A percentile compares a stretch with the other conserved stretches of the same genome.
Evolutionary conservation across 37 sponge, comb jelly and placozoan species (phyloP).

Genomic region (Beroe forskalii): DNA sequence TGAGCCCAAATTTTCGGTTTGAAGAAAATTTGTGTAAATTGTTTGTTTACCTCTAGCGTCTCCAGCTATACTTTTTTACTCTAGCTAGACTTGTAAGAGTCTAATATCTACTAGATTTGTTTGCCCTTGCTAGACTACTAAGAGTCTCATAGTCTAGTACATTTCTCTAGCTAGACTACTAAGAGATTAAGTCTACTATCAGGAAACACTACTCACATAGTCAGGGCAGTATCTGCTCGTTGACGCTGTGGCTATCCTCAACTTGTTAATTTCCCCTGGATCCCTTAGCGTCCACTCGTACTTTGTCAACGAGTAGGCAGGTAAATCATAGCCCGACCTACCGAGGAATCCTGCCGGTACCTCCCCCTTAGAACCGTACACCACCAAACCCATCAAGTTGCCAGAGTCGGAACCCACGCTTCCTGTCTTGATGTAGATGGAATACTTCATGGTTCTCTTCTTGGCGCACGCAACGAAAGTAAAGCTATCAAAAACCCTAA

Average conservation of each 20-base stretch:
- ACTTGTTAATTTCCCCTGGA: not conserved
- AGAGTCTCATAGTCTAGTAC: too few relatives aligned
- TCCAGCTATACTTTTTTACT: too few relatives aligned
- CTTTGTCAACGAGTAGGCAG: not conserved
- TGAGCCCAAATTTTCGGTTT: too few relatives aligned
- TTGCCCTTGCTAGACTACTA: too few relatives aligned
- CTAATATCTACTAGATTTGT: too few relatives aligned
- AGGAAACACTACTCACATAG: not conserved
- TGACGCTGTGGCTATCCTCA: not conserved
- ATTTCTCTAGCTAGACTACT: too few relatives aligned
- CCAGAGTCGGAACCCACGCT: not conserved
- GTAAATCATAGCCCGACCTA: not conserved
- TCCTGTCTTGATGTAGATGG: not conserved
- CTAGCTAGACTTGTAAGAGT: too few relatives aligned
- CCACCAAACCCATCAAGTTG: not conserved
- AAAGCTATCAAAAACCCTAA: too few relatives aligned
- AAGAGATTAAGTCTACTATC: too few relatives aligned
- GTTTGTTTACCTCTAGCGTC: too few relatives aligned
- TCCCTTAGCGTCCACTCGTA: not conserved
- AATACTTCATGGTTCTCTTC: not conserved
- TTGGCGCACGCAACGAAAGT: too few relatives aligned
- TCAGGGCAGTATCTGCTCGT: not conserved
- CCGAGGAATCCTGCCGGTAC: not conserved
- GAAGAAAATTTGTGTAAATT: too few relatives aligned
- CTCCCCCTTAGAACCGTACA: not conserved